Evolutionary conservation across 2,888 invertebrate genomes (phyloP).

Genomic region (Cantharis rustica): DNA sequence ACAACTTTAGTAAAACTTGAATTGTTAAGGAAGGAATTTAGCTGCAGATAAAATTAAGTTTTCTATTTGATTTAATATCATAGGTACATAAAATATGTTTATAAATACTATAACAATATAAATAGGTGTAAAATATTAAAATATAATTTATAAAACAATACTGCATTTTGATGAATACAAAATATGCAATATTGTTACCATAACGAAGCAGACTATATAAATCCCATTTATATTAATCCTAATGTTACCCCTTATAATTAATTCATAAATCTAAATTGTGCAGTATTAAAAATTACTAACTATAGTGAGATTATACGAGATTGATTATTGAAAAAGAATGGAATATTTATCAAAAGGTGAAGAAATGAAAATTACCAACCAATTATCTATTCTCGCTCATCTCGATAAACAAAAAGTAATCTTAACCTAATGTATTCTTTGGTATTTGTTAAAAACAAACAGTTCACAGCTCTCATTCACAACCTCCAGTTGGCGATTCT

Average conservation of each 20-base stretch:
- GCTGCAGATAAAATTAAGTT: not conserved
- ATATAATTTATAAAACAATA: not conserved
- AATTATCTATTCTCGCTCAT: not conserved
- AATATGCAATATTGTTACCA: not conserved
- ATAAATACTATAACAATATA: not conserved
- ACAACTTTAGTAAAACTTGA: too few relatives aligned
- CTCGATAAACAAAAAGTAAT: not conserved
- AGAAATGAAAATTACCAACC: not conserved
- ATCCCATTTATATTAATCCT: not conserved
- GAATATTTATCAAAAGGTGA: not conserved
- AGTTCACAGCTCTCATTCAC: constrained; percentile 1
- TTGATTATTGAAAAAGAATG: not conserved
- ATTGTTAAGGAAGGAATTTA: not conserved
- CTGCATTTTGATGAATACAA: not conserved
- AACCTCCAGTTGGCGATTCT: not conserved
- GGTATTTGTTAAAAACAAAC: not conserved
- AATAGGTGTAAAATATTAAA: not conserved
- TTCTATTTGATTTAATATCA: not conserved
- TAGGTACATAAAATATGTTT: not conserved
- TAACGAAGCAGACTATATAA: not conserved
- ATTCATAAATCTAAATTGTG: not conserved
- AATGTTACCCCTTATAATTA: not conserved
- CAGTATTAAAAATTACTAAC: not conserved
- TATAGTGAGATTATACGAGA: not conserved
- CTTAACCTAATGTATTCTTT: constrained; percentile 1